phyloP scores from a whole-genome alignment of 2,797 vertebrate genomes.

The Podargus strigoides region DNA sequence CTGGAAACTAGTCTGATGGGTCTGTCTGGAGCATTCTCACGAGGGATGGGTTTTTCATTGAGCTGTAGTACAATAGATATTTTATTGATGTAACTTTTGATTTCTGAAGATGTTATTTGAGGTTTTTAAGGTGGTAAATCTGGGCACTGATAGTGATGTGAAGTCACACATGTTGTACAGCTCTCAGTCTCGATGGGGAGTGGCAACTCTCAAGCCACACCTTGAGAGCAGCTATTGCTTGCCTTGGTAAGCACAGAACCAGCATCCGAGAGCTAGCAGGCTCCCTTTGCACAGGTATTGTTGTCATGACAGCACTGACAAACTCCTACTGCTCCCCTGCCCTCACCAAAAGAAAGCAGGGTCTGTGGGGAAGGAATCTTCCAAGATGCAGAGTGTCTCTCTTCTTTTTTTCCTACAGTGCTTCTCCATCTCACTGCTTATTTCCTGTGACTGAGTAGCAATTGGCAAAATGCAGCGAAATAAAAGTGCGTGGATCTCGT shows the following conservation, averaged over 20 bases:
- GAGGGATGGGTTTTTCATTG: not conserved
- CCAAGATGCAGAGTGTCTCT: not conserved
- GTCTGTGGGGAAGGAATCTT: not conserved
- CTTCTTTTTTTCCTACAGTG: not conserved
- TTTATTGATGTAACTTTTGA: not conserved
- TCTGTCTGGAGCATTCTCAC: not conserved
- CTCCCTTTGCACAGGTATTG: not conserved
- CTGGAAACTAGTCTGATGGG: not conserved
- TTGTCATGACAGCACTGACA: not conserved
- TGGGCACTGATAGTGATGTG: not conserved
- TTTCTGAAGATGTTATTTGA: not conserved
- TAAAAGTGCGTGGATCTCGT: fast-evolving
- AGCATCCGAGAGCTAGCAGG: not conserved
- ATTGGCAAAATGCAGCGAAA: not conserved
- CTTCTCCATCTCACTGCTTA: not conserved
- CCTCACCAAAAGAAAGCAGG: not conserved
- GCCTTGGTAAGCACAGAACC: not conserved
- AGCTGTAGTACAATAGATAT: not conserved
- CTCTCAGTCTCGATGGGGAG: not conserved
- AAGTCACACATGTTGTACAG: not conserved
- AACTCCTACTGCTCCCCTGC: not conserved
- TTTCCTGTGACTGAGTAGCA: not conserved
- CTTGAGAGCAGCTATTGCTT: not conserved
- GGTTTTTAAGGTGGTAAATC: not conserved
- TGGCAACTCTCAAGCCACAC: not conserved